These are phyloP conservation scores for Brachypteracias leptosomus DNA, from an alignment of 2,113 vertebrate genomes.

Conservation along the genomic window DNA sequence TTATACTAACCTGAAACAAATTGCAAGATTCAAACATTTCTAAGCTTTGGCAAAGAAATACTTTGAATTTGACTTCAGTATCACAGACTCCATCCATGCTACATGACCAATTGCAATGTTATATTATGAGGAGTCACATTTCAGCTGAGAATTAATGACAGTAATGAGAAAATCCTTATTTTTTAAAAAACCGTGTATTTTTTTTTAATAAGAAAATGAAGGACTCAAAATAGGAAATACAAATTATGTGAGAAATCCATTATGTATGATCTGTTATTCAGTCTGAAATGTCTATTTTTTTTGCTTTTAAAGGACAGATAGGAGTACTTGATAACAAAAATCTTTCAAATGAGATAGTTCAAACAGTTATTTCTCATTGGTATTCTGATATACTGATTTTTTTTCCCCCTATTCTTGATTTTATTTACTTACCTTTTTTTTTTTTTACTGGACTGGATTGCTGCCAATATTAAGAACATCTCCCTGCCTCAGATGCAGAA, in stretches of 20 bases:
- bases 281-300: background rate
- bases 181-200: background rate
- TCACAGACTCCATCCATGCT: background rate
- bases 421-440: background rate
- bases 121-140: background rate
- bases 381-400: background rate
- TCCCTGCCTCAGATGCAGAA: background rate
- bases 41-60: background rate
- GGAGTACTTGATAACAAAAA: background rate
- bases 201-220: background rate
- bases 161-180: background rate
- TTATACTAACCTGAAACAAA: background rate
- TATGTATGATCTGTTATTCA: background rate
- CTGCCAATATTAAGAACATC: background rate
- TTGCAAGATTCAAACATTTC: background rate
- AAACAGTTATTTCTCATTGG: background rate
- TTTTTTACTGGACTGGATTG: background rate
- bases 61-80: background rate
- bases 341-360: background rate
- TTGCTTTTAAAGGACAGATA: background rate
- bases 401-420: background rate
- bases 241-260: background rate
- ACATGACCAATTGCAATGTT: background rate
- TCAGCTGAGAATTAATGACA: background rate
- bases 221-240: background rate